These are phyloP conservation scores for Pterophyllum scalare DNA, from an alignment of 2,113 vertebrate species.

Conservation along the genomic window DNA sequence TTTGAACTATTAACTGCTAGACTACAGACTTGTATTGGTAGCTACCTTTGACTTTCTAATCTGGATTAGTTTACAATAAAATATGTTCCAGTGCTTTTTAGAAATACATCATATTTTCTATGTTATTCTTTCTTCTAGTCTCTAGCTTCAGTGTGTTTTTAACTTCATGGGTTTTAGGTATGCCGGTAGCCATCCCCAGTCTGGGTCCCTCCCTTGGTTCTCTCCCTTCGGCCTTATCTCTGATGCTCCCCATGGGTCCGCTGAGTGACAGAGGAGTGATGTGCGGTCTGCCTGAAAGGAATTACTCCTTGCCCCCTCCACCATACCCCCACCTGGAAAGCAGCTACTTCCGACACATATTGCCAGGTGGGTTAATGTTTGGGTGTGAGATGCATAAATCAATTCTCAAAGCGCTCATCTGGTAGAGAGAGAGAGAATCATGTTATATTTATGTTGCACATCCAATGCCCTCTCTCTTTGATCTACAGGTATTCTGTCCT, in stretches of 20 bases:
- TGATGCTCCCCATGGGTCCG: constrained; percentile 98
- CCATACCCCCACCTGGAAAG: constrained; percentile 98
- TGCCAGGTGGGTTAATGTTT: constrained; percentile 84
- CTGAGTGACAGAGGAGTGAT: constrained; percentile 96
- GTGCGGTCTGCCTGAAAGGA: constrained; percentile 97
- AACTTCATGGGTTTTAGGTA: constrained; percentile 77
- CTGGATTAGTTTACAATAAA: background rate
- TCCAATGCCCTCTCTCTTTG: background rate
- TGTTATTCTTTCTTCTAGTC: background rate
- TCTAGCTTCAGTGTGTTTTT: background rate
- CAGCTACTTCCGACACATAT: constrained; percentile 98
- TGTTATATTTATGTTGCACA: background rate
- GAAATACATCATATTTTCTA: background rate
- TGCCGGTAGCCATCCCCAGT: constrained; percentile 97
- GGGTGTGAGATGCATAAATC: background rate
- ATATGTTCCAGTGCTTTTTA: background rate
- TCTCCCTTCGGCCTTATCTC: constrained; percentile 94
- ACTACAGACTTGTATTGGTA: background rate
- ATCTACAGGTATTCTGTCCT: constrained; percentile 92
- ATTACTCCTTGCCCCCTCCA: constrained; percentile 95
- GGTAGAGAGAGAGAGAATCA: background rate
- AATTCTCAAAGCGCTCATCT: background rate
- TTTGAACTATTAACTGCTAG: background rate
- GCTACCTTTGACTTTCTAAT: background rate
- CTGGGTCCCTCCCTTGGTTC: constrained; percentile 93